Conservation (phyloP, 2,888 invertebrate genomes). For the Pammene aurita region DNA sequence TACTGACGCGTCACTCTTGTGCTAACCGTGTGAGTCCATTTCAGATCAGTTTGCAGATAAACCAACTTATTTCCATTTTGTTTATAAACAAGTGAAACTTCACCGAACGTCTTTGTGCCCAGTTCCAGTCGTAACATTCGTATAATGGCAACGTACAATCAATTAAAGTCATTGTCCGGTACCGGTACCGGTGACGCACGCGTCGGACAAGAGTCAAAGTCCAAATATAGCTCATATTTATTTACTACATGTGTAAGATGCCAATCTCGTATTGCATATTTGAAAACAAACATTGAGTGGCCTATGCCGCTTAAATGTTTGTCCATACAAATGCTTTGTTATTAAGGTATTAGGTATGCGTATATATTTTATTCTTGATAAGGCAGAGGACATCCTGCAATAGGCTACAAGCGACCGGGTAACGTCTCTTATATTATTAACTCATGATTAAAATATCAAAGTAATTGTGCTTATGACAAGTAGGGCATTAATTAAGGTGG, state of each 20-base stretch:
- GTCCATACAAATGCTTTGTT: background rate
- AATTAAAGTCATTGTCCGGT: constrained; percentile 13
- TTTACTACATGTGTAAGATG: background rate
- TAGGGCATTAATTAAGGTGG: background rate
- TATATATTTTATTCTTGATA: constrained; percentile 7
- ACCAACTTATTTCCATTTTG: background rate
- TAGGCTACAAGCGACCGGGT: background rate
- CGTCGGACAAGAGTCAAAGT: constrained; percentile 13
- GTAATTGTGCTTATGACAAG: no score
- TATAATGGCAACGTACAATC: background rate
- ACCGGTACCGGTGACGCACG: background rate
- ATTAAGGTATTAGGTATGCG: no score
- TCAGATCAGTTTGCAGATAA: background rate
- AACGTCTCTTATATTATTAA: background rate
- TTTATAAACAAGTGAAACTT: background rate
- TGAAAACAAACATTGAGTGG: constrained; percentile 13
- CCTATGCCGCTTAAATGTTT: no score
- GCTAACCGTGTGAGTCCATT: no score
- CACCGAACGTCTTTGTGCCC: constrained; percentile 10
- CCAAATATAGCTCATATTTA: constrained; percentile 14
- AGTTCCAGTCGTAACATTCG: background rate
- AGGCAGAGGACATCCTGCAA: background rate
- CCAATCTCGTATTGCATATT: constrained; percentile 2
- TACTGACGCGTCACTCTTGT: no score
- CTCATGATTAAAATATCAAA: background rate